phyloP scores from a whole-genome alignment of 2,797 vertebrate genomes.

The Anableps anableps region DNA sequence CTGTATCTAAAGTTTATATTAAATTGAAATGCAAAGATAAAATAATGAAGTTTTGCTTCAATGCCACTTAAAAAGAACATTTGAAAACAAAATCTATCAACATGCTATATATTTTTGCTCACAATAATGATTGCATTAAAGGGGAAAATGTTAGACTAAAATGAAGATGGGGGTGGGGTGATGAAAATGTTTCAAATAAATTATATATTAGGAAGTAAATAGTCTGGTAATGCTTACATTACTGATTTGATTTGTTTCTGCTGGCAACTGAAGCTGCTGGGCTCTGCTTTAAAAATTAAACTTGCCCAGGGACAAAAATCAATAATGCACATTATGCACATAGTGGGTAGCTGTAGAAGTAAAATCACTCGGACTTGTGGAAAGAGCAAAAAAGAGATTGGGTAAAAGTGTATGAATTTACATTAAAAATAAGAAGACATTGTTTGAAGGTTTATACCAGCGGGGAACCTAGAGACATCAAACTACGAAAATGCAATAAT shows the following conservation, averaged over 20 bases:
- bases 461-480: constrained; percentile 32
- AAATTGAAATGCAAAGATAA: not conserved
- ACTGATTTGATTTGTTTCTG: constrained; percentile 7
- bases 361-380: constrained; percentile 1
- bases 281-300: constrained; percentile 28
- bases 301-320: constrained; percentile 24
- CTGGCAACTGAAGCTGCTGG: not conserved
- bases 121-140: not conserved
- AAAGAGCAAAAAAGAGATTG: not conserved
- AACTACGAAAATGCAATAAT: too few species aligned
- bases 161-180: not conserved
- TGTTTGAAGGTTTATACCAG: constrained; percentile 43
- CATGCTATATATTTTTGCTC: not conserved
- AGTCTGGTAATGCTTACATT: not conserved
- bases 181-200: not conserved
- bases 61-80: not conserved
- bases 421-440: constrained; percentile 10
- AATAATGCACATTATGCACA: constrained; percentile 48
- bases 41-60: not conserved
- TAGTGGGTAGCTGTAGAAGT: constrained; percentile 26
- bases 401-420: constrained; percentile 42
- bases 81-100: constrained; percentile 1
- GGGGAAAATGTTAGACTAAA: accelerated
- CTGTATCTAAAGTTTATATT: not conserved
- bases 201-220: not conserved